These are phyloP conservation scores for Pithys albifrons DNA, from an alignment of 2,113 vertebrate species.

Conservation along the genomic window DNA sequence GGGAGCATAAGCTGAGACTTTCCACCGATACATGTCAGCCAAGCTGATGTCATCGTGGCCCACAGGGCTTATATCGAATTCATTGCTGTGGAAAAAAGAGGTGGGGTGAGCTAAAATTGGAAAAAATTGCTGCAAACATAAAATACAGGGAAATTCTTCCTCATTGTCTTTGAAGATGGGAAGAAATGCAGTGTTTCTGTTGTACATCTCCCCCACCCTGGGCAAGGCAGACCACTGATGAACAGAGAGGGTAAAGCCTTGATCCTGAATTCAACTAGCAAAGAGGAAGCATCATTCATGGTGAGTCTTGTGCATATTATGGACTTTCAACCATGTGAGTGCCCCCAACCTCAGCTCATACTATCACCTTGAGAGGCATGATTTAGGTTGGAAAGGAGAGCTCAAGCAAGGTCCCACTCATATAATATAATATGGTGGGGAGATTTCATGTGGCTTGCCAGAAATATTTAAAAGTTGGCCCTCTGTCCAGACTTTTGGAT, in stretches of 20 bases:
- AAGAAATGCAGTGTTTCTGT: neutral
- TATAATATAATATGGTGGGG: neutral
- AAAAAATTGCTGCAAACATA: neutral
- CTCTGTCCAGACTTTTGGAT: neutral
- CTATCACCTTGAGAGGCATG: neutral
- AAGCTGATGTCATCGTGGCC: constrained; percentile 80
- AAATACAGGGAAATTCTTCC: neutral
- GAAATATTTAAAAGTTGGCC: neutral
- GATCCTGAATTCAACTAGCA: neutral
- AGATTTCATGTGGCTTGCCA: neutral
- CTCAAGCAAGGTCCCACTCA: neutral
- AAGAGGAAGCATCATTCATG: neutral
- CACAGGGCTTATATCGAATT: constrained; percentile 79
- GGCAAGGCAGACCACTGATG: neutral
- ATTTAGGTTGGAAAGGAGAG: neutral
- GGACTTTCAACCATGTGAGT: accelerated
- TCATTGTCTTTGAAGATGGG: neutral
- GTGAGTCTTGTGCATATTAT: neutral
- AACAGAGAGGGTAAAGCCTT: neutral
- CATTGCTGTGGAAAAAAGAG: constrained; percentile 76
- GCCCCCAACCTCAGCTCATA: neutral
- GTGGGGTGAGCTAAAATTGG: neutral
- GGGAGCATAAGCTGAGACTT: constrained; percentile 88
- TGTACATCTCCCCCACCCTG: neutral
- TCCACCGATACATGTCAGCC: constrained; percentile 91